Conservation (phyloP, 2,888 invertebrate species). For the Exocentrus adspersus region DNA sequence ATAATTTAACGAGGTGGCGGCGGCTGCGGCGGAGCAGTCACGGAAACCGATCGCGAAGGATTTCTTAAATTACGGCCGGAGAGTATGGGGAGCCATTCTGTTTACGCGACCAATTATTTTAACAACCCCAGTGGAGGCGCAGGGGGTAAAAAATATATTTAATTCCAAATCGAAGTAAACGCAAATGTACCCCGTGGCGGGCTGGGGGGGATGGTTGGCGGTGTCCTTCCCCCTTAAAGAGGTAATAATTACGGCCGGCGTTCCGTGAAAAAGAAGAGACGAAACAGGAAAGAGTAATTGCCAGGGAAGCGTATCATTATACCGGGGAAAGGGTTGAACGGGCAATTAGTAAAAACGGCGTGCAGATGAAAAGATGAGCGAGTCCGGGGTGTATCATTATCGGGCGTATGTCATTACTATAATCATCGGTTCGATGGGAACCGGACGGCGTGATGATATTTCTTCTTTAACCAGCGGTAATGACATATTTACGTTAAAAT, state of each 20-base stretch:
- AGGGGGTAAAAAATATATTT: conserved; percentile 13
- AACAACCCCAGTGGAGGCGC: too few relatives aligned
- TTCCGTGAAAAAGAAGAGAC: conserved; percentile 28
- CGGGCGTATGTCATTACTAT: conserved; percentile 57
- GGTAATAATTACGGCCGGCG: conserved; percentile 14
- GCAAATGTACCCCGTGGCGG: conserved; percentile 14
- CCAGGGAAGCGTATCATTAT: conserved; percentile 45
- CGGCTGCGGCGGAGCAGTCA: conserved; percentile 27
- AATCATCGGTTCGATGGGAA: conserved; percentile 54
- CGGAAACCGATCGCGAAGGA: background rate
- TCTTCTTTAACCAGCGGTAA: too few relatives aligned
- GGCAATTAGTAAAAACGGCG: conserved; percentile 53
- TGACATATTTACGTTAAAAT: too few relatives aligned
- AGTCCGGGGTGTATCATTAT: conserved; percentile 54
- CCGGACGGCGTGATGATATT: background rate
- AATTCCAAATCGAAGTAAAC: conserved; percentile 7
- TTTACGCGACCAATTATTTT: too few relatives aligned
- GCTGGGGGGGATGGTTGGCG: too few relatives aligned
- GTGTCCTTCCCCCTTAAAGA: conserved; percentile 2
- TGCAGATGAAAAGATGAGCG: conserved; percentile 55
- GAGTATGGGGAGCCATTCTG: too few relatives aligned
- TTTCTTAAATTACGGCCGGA: background rate
- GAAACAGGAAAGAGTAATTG: conserved; percentile 37
- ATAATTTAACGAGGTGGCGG: conserved; percentile 56
- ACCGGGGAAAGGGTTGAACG: conserved; percentile 48